Base-by-base conservation (phyloP, 2,113 vertebrate species). In the Acrocephalus kingi region DNA sequence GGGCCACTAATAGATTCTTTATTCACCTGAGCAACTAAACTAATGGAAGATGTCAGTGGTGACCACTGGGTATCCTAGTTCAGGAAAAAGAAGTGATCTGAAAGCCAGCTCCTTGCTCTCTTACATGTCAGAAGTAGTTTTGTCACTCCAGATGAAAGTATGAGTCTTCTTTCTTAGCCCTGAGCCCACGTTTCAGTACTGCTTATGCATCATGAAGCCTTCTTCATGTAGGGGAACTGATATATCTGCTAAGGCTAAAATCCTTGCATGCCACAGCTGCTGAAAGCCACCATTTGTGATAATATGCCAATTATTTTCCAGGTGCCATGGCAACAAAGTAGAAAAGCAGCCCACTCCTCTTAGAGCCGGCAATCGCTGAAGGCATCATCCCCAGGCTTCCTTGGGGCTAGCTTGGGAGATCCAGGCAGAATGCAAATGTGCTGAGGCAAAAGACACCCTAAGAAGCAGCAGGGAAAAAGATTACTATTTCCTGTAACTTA, bases 261-360 rank as follows among this genome's bases (percentile, higher is more conserved):
- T 64, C 31, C 63, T 80, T 2, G 1, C 24, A 54, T 79, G 54
- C 35, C 84, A 59, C 21, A 64, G 78, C 30, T 73, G n/a, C 55
- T 93, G 80, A 86, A 93, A 88, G 37, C 9, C 30, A 63, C 20
- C 35, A 16, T 55, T 84, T 83, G 59, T 41, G 51, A 73, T 31
- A 76, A n/a, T 7, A 9, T 62, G 64, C 66, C 84, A 96, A 74
- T 87, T 91, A 95, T 84, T 93, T 95, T 94, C 37, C 75, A 82
- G 78, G 23, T 89, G 54, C 41, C 49, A 82, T 85, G 48, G 66
- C 77, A 89, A 87, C 76, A 68, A 61, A 88, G 28, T 21, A 80
- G 56, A 68, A 86, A 11, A 84, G 56, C 27, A 62, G 16, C 12
- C 69, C 2, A 7, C 17, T 68, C 48, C 59, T 84, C 41, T 54